Percentiles rank a stretch among this genome's conserved stretches.
phyloP scores from a whole-genome alignment of 2,797 vertebrate genomes.

The Macropodus opercularis region DNA sequence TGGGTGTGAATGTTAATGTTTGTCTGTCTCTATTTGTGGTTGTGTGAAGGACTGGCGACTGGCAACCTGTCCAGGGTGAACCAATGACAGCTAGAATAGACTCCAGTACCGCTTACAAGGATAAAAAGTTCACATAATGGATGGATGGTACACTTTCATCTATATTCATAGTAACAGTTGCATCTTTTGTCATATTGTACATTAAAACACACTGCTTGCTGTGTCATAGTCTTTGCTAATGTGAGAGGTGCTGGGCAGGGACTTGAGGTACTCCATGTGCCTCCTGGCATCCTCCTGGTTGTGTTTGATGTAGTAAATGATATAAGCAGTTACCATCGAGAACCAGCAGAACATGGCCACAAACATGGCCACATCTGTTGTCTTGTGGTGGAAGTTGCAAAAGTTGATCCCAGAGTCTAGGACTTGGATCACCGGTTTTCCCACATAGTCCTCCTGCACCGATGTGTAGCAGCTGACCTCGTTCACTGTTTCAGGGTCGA shows the following conservation, averaged over 20 bases:
- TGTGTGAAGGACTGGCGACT: too few species aligned
- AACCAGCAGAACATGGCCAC: slow-evolving; percentile 99
- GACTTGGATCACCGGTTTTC: slow-evolving; percentile 88
- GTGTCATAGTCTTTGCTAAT: slow-evolving; percentile 80
- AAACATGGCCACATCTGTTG: slow-evolving; percentile 93
- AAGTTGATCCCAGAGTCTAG: slow-evolving; percentile 91
- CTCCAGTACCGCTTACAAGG: too few species aligned
- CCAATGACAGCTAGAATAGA: too few species aligned
- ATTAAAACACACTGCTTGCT: slow-evolving; percentile 80
- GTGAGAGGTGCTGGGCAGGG: slow-evolving; percentile 85
- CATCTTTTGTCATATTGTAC: not conserved
- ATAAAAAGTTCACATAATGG: too few species aligned
- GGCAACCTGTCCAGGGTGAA: too few species aligned
- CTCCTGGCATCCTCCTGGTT: slow-evolving; percentile 92
- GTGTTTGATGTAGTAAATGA: slow-evolving; percentile 91
- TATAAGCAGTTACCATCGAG: slow-evolving; percentile 93
- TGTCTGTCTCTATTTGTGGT: too few species aligned
- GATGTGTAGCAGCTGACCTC: slow-evolving; percentile 88
- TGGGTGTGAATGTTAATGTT: too few species aligned
- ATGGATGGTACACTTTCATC: slow-evolving; percentile 17
- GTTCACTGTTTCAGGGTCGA: slow-evolving; percentile 91
- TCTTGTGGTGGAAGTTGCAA: slow-evolving; percentile 92
- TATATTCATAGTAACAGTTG: not conserved
- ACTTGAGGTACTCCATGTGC: slow-evolving; percentile 95
- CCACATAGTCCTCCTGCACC: slow-evolving; percentile 82